A percentile compares a stretch with the other conserved stretches of the same genome.
Conservation (phyloP, 1,140 invertebrate genomes). For the Drosophila neocordata region DNA sequence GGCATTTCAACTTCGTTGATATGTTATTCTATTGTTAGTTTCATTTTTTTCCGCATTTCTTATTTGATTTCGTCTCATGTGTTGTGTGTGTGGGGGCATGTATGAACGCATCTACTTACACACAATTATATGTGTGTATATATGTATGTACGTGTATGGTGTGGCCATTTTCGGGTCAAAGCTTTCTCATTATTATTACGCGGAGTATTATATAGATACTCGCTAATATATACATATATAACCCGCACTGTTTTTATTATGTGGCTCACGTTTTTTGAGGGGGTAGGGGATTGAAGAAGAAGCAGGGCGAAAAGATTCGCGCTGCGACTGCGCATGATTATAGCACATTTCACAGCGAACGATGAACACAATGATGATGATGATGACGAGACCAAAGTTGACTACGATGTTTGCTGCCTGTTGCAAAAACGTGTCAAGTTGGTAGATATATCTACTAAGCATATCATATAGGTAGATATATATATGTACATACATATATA, state of each 20-base stretch:
- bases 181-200: constrained; percentile 67
- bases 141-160: background rate
- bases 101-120: background rate
- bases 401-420: constrained; percentile 40
- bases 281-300: background rate
- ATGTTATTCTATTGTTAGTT: constrained; percentile 8
- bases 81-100: constrained; percentile 3
- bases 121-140: too few species aligned
- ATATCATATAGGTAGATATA: background rate
- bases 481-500: constrained; percentile 13
- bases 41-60: constrained; percentile 19
- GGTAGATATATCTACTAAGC: constrained; percentile 59
- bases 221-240: constrained; percentile 32
- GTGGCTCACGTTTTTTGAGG: constrained; percentile 63
- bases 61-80: constrained; percentile 31
- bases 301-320: constrained; percentile 58
- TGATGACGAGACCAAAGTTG: constrained; percentile 60
- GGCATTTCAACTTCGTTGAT: background rate
- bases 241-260: constrained; percentile 65
- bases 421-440: constrained; percentile 79
- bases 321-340: constrained; percentile 77
- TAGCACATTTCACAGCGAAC: constrained; percentile 63
- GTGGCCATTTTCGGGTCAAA: constrained; percentile 30
- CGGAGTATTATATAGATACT: constrained; percentile 28
- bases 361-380: constrained; percentile 22